Evolutionary conservation across 2,888 invertebrate species (phyloP), one percentile per base, ranked within the genome.

Genomic region (Charanyca ferruginea): DNA sequence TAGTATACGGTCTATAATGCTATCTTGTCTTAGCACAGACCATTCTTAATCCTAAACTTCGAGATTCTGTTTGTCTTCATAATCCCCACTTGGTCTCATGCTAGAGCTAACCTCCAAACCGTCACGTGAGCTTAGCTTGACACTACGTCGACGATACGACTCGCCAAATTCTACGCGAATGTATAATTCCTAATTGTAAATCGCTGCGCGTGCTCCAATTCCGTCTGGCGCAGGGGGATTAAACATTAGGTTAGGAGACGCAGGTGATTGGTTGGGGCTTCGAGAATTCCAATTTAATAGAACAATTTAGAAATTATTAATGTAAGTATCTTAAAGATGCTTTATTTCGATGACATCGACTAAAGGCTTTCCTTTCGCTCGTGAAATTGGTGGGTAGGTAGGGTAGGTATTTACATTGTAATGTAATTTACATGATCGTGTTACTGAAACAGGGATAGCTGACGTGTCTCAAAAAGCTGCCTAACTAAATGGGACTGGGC

Each of bases 171-270:
- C 73, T 69, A 72, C 76, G 69, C 84, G 78, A 85, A 85, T 85
- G 85, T 86, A 86, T 83, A 83, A 89, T 88, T 87, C 86, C 83
- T 86, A 87, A 87, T 88, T 87, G 80, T 77, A 69, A 83, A 83
- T 86, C 81, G 47, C 52, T 57, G 61, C 81, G 83, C 80, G 83
- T 81, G 78, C 69, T 79, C 80, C 73, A 81, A 83, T 81, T 81
- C 74, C 69, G 67, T 74, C 81, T 76, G 76, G 66, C 73, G 73
- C 69, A 62, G 66, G 65, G 71, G 79, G 70, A 85, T 85, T 79
- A 66, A 72, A 79, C 69, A 49, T 67, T 76, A 69, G 69, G 58
- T 45, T 48, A 63, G 55, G 66, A 73, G 68, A 68, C 47, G 57
- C 51, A 73, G 68, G 55, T 75, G 72, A 66, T 54, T 32, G 20